phyloP scores from a whole-genome alignment of 2,888 invertebrate species.

The Cataglyphis livida region DNA sequence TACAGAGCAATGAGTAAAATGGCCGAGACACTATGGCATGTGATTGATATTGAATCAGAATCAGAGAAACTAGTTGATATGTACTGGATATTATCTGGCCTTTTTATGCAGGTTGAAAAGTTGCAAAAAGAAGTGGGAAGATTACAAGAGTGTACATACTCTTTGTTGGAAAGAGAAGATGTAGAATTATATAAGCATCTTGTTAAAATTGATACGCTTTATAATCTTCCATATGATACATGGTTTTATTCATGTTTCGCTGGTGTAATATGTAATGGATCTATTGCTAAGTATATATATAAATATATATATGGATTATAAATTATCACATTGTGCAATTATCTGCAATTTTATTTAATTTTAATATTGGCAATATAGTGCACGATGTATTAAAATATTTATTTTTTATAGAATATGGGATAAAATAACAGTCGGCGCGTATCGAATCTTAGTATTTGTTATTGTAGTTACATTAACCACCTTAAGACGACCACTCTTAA shows the following conservation, averaged over 20 bases:
- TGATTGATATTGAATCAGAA: slow-evolving; percentile 89
- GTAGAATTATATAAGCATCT: slow-evolving; percentile 90
- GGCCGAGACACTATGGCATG: slow-evolving; percentile 90
- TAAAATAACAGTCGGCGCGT: slow-evolving; percentile 94
- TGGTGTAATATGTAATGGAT: slow-evolving; percentile 91
- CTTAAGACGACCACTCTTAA: slow-evolving; percentile 89
- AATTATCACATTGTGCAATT: slow-evolving; percentile 8
- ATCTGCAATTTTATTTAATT: not conserved
- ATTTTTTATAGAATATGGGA: slow-evolving; percentile 92
- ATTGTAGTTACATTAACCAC: slow-evolving; percentile 91
- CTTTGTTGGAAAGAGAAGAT: slow-evolving; percentile 93
- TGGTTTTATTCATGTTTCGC: slow-evolving; percentile 96
- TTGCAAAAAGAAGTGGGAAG: slow-evolving; percentile 89
- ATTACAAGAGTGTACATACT: slow-evolving; percentile 89
- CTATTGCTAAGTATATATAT: slow-evolving; percentile 90
- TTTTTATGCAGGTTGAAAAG: slow-evolving; percentile 90
- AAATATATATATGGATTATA: not conserved
- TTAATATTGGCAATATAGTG: slow-evolving; percentile 13
- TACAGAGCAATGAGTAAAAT: slow-evolving; percentile 83
- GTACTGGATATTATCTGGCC: slow-evolving; percentile 93
- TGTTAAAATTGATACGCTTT: slow-evolving; percentile 88
- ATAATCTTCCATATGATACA: slow-evolving; percentile 89
- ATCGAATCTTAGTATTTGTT: slow-evolving; percentile 92
- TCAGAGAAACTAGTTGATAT: slow-evolving; percentile 88
- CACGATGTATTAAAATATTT: not conserved